phyloP scores from a whole-genome alignment of 2,888 invertebrate genomes.

The Luperina nickerlii region DNA sequence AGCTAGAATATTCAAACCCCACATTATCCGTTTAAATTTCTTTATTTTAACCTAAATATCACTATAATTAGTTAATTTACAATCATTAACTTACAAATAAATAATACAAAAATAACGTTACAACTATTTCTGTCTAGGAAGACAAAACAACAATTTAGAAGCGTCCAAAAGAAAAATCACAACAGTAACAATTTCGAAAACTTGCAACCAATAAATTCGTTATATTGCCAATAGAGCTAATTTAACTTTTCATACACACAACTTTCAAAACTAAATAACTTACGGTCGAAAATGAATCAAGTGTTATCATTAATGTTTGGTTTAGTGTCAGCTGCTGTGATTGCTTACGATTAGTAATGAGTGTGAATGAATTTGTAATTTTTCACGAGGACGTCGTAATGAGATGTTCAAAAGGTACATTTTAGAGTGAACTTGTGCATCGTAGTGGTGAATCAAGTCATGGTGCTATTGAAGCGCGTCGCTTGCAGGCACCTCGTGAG shows the following conservation, averaged over 20 bases:
- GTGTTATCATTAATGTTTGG: conserved; percentile 71
- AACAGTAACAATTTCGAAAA: conserved; percentile 73
- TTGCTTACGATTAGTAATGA: conserved; percentile 64
- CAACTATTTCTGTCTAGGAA: conserved; percentile 78
- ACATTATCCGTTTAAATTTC: conserved; percentile 58
- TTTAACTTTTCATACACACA: conserved; percentile 65
- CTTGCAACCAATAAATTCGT: conserved; percentile 75
- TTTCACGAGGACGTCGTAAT: conserved; percentile 77
- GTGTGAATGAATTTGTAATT: conserved; percentile 71
- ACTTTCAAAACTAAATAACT: conserved; percentile 61
- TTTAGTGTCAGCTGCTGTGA: conserved; percentile 75
- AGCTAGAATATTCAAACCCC: conserved; percentile 33
- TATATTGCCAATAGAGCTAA: conserved; percentile 62
- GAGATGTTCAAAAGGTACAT: conserved; percentile 81
- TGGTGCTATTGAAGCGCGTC: conserved; percentile 84
- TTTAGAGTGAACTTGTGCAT: conserved; percentile 71
- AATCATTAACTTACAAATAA: conserved; percentile 89
- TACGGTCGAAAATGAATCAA: conserved; percentile 59
- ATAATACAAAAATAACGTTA: conserved; percentile 89
- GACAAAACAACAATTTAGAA: conserved; percentile 86
- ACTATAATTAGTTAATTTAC: conserved; percentile 89
- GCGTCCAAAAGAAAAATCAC: conserved; percentile 79
- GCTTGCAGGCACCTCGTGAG: conserved; percentile 87
- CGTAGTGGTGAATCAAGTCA: conserved; percentile 80
- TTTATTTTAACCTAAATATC: conserved; percentile 84